Percentiles rank a stretch among this genome's conserved stretches.
These are phyloP conservation scores for Caenorhabditis sp. DNA, from an alignment of 2,888 invertebrate genomes.

Conservation along the genomic window DNA sequence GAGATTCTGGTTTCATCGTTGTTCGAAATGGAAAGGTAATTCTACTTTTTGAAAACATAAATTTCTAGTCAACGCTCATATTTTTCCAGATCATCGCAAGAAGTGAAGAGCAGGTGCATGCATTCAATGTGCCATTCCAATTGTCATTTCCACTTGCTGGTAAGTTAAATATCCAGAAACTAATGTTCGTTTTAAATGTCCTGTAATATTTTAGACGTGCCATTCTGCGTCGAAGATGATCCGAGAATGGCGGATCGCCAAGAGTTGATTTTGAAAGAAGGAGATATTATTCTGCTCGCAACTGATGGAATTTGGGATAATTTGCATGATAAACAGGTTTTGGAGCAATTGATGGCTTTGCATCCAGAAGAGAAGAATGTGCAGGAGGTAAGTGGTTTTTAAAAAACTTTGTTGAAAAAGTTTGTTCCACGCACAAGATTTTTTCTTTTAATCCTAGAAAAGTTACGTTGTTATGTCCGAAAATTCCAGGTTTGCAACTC, in stretches of 20 bases:
- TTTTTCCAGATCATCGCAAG: conserved; percentile 78
- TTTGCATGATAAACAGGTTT: conserved; percentile 87
- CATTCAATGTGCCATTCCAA: conserved; percentile 98
- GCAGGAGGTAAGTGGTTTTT: conserved; percentile 44
- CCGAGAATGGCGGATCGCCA: conserved; percentile 65
- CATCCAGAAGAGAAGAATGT: conserved; percentile 42
- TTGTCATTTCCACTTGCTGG: conserved; percentile 84
- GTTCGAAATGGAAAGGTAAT: conserved; percentile 82
- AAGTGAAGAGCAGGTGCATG: conserved; percentile 96
- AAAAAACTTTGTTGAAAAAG: too few relatives aligned
- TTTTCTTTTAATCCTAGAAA: too few relatives aligned
- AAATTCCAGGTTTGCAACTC: too few relatives aligned
- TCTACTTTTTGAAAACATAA: too few relatives aligned
- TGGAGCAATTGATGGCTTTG: conserved; percentile 79
- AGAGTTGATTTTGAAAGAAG: conserved; percentile 57
- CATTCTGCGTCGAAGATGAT: conserved; percentile 67
- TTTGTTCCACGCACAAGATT: too few relatives aligned
- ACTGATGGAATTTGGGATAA: conserved; percentile 99
- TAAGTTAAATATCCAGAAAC: conserved; percentile 6
- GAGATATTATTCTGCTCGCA: conserved; percentile 74
- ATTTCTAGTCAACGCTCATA: too few relatives aligned
- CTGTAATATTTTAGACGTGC: conserved; percentile 57
- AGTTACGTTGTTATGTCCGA: too few relatives aligned
- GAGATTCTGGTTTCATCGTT: conserved; percentile 97
- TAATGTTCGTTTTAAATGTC: neutral